phyloP scores from a whole-genome alignment of 1,140 invertebrate species.

The Bombus waltoni region DNA sequence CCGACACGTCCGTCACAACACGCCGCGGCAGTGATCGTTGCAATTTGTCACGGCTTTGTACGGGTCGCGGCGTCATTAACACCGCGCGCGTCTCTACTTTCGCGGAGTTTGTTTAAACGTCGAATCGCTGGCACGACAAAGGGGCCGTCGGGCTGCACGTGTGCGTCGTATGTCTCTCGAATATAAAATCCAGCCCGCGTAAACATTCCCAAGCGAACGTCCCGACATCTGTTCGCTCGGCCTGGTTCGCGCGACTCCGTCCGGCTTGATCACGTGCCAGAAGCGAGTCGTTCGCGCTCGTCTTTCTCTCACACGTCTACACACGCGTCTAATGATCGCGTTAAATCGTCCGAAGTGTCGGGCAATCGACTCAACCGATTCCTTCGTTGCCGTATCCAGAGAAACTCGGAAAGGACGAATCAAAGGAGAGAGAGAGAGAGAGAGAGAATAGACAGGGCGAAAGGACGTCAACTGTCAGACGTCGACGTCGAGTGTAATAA shows the following conservation, averaged over 20 bases:
- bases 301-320: no score
- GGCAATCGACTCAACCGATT: slow-evolving; percentile 49
- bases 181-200: slow-evolving; percentile 65
- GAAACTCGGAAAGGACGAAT: slow-evolving; percentile 6
- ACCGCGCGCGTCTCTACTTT: slow-evolving; percentile 47
- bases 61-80: slow-evolving; percentile 54
- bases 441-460: slow-evolving; percentile 39
- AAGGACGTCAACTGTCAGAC: slow-evolving; percentile 63
- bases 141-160: slow-evolving; percentile 51
- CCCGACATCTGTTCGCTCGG: slow-evolving; percentile 63
- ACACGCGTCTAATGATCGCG: not conserved
- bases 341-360: slow-evolving; percentile 33
- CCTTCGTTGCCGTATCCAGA: no score
- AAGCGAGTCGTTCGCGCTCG: slow-evolving; percentile 10
- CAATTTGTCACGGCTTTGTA: slow-evolving; percentile 65
- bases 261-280: slow-evolving; percentile 63
- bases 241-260: slow-evolving; percentile 43
- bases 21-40: slow-evolving; percentile 43
- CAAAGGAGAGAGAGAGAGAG: not conserved
- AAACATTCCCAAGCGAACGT: slow-evolving; percentile 66
- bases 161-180: slow-evolving; percentile 64
- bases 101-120: slow-evolving; percentile 64
- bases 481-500: slow-evolving; percentile 68
- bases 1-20: slow-evolving; percentile 55
- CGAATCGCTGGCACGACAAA: slow-evolving; percentile 61